Evolutionary conservation across 2,797 vertebrate species (phyloP), one percentile per base, ranked within the genome.

Genomic region (Catharus ustulatus): DNA sequence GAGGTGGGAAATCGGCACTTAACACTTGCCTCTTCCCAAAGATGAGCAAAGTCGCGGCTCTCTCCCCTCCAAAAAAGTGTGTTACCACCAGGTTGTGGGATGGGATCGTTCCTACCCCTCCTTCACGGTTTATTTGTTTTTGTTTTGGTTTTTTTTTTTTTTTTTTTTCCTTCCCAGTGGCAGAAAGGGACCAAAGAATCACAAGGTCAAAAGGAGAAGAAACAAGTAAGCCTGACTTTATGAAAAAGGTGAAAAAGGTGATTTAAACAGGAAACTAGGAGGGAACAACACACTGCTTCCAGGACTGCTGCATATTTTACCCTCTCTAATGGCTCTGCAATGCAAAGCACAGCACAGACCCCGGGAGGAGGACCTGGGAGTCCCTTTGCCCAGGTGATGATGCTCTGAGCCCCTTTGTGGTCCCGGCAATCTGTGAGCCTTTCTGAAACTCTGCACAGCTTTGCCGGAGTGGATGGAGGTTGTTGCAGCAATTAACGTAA

Each of bases 361-460:
- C 0, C 0, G 54, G 45, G 34, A 48, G 30, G 29, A 61, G 45
- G 12, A 26, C 15, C 17, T 4, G 3, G 59, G 59, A 32, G 46
- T 19, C 42, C 72, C 51, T 57, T 11, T 57, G 79, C 72, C 72
- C 64, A 11, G 46, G 30, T 22, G 72, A 34, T 36, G 83, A 64
- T 8, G 0, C 4, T 2, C 48, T 68, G 69, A 77, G 73, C 46
- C 30, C 24, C 38, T 24, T n/a, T 18, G 36, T 46, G 45, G 45
- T 58, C 45, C 36, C 2, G 0, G 15, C 64, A 64, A 4, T 32
- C 80, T 42, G 48, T 42, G 46, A 87, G 40, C 77, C 46, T 51
- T 75, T 75, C 77, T 5, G 10, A 58, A 42, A 30, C 3, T 21
- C 79, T 36, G 48, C 49, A 15, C 68, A 15, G 78, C 61, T 81